Conservation (phyloP, 2,113 vertebrate genomes). For the Epinephelus fuscoguttatus region DNA sequence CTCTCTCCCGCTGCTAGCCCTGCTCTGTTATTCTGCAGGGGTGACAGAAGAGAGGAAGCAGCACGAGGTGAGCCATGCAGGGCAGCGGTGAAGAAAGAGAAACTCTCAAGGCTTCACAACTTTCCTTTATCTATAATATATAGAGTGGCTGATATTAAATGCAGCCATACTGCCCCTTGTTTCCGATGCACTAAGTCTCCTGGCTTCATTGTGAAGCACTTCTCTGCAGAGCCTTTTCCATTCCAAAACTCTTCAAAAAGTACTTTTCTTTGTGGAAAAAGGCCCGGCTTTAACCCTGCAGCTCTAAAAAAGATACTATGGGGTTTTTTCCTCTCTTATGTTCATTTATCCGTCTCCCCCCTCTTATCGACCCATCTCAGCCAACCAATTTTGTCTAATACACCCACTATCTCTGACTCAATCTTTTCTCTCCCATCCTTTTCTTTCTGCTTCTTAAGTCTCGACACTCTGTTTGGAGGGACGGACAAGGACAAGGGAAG, state of each 20-base stretch:
- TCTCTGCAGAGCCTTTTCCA: constrained; percentile 34
- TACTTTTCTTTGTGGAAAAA: constrained; percentile 40
- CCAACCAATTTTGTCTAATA: constrained; percentile 65
- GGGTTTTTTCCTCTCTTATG: constrained; percentile 28
- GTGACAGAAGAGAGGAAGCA: constrained; percentile 51
- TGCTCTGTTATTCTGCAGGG: constrained; percentile 47
- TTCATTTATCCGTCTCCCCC: constrained; percentile 57
- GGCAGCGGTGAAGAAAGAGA: constrained; percentile 44
- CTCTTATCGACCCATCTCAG: constrained; percentile 64
- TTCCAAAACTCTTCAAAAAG: constrained; percentile 42
- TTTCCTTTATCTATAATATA: constrained; percentile 69
- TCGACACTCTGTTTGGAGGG: constrained; percentile 25
- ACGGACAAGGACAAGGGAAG: constrained; percentile 40
- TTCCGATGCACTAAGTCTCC: constrained; percentile 56
- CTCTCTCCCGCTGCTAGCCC: constrained; percentile 35
- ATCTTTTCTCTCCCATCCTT: constrained; percentile 41
- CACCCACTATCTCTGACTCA: constrained; percentile 66
- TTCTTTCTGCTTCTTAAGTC: constrained; percentile 42
- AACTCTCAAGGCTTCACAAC: constrained; percentile 54
- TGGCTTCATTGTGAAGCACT: constrained; percentile 36
- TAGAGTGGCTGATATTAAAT: constrained; percentile 65
- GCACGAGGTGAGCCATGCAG: constrained; percentile 43
- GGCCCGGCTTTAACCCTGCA: constrained; percentile 9
- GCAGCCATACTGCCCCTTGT: constrained; percentile 49
- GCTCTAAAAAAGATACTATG: constrained; percentile 29